Percentiles rank a stretch among this genome's conserved stretches.
phyloP scores from a whole-genome alignment of 2,888 invertebrate genomes.

The Notodonta dromedarius region DNA sequence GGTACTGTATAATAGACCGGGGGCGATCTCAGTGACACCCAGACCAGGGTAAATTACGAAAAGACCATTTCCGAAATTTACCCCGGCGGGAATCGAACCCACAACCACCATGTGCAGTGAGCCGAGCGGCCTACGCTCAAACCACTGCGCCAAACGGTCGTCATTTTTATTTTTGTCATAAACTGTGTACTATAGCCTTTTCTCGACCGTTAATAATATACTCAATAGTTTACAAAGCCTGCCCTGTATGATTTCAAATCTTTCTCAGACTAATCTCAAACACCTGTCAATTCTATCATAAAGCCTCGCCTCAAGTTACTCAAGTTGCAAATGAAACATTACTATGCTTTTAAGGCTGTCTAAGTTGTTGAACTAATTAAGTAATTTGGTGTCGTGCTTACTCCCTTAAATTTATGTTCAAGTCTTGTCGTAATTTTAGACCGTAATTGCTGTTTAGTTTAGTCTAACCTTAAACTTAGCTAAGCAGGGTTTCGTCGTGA shows the following conservation, averaged over 20 bases:
- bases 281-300: neutral
- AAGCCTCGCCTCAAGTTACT: neutral
- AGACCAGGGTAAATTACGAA: too few species aligned
- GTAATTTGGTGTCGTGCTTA: slow-evolving; percentile 3
- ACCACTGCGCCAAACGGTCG: too few species aligned
- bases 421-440: neutral
- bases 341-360: slow-evolving; percentile 8
- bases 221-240: neutral
- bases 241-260: neutral
- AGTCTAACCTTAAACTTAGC: neutral
- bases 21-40: too few species aligned
- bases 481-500: neutral
- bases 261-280: neutral
- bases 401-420: slow-evolving; percentile 10
- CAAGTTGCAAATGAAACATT: slow-evolving; percentile 6
- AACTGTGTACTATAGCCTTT: too few species aligned
- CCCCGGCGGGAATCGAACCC: too few species aligned
- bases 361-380: slow-evolving; percentile 12
- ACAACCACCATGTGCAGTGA: too few species aligned
- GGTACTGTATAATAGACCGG: too few species aligned
- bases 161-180: too few species aligned
- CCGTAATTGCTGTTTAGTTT: slow-evolving; percentile 3
- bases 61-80: too few species aligned
- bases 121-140: too few species aligned
- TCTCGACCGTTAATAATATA: too few species aligned